Percentiles rank a stretch among this genome's conserved stretches.
phyloP scores from a whole-genome alignment of 1,140 invertebrate species.

The Scaptomyza hsui region DNA sequence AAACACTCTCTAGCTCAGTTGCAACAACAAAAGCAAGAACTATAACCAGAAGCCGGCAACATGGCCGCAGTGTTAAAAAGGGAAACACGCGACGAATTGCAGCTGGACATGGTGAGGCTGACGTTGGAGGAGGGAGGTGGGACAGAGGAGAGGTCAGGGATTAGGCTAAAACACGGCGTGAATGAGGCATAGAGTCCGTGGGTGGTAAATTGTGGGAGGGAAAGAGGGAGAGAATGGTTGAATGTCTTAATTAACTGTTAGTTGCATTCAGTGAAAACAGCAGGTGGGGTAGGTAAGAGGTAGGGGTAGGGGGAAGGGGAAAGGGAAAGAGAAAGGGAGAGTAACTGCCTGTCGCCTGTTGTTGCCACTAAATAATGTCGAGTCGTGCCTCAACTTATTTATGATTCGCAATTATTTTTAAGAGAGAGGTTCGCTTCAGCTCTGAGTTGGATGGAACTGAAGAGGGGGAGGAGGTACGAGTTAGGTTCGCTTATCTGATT shows the following conservation, averaged over 20 bases:
- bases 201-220: background rate
- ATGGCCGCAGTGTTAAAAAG: slow-evolving; percentile 40
- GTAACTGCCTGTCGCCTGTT: slow-evolving; percentile 39
- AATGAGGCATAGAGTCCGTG: slow-evolving; percentile 1
- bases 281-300: slow-evolving; percentile 18
- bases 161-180: slow-evolving; percentile 26
- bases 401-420: slow-evolving; percentile 74
- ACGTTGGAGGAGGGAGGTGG: background rate
- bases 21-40: slow-evolving; percentile 7
- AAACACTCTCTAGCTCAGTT: slow-evolving; percentile 38
- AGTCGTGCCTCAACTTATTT: slow-evolving; percentile 69
- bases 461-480: slow-evolving; percentile 9
- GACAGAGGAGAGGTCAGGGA: slow-evolving; percentile 2
- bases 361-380: slow-evolving; percentile 69
- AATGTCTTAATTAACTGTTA: slow-evolving; percentile 81
- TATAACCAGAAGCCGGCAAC: slow-evolving; percentile 22
- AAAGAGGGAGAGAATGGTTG: slow-evolving; percentile 9
- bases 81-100: slow-evolving; percentile 48
- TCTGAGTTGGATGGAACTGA: background rate
- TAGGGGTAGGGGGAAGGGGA: background rate
- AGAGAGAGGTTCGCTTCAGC: slow-evolving; percentile 40
- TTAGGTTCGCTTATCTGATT: slow-evolving; percentile 64
- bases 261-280: slow-evolving; percentile 61
- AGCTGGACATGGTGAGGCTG: background rate
- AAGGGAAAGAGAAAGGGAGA: background rate